A percentile compares a stretch with the other conserved stretches of the same genome.
These are phyloP conservation scores for Cyrtodaria siliqua DNA, from an alignment of 2,888 invertebrate genomes.

Conservation along the genomic window DNA sequence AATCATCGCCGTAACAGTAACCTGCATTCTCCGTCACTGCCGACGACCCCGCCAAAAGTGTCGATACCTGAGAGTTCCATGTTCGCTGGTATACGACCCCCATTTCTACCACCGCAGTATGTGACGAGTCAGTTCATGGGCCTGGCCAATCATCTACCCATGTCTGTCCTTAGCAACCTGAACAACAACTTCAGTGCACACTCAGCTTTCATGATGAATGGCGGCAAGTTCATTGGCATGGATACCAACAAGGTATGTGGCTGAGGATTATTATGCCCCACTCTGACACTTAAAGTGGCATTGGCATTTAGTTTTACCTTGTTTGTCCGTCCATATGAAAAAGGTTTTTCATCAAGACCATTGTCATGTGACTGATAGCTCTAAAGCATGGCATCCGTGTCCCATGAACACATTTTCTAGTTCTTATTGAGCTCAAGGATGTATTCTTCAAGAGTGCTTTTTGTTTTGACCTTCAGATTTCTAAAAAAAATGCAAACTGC, in stretches of 20 bases:
- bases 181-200: conserved; percentile 71
- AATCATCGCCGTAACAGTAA: conserved; percentile 69
- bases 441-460: too few species aligned
- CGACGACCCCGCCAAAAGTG: conserved; percentile 86
- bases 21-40: conserved; percentile 52
- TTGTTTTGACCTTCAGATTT: too few species aligned
- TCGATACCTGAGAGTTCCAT: conserved; percentile 65
- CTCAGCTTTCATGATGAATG: conserved; percentile 71
- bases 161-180: conserved; percentile 73
- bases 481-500: too few species aligned
- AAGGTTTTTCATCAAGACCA: too few species aligned
- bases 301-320: too few species aligned
- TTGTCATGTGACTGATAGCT: too few species aligned
- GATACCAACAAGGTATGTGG: conserved; percentile 79
- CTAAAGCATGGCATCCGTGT: too few species aligned
- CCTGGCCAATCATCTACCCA: conserved; percentile 68
- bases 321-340: too few species aligned
- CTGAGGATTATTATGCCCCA: too few species aligned
- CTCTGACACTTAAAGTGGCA: too few species aligned
- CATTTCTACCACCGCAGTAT: conserved; percentile 80
- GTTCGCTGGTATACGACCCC: conserved; percentile 68
- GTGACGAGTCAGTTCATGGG: conserved; percentile 74
- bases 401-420: too few species aligned
- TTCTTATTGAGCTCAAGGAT: too few species aligned
- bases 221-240: conserved; percentile 75